These are phyloP conservation scores for Neocloeon triangulifer DNA, from an alignment of 1,140 invertebrate species.

Conservation along the genomic window DNA sequence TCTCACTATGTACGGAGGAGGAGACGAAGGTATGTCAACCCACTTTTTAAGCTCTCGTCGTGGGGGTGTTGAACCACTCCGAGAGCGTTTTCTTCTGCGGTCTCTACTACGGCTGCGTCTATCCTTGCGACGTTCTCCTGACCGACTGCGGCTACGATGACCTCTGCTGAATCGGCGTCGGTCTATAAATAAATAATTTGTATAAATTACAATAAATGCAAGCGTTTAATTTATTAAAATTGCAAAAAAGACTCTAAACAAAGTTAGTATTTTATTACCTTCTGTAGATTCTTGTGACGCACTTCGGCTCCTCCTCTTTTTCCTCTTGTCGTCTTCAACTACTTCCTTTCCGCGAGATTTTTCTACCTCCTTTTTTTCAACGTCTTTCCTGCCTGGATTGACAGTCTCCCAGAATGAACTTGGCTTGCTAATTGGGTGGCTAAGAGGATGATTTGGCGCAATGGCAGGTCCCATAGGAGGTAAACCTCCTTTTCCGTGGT, in stretches of 20 bases:
- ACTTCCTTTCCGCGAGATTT: conserved; percentile 8
- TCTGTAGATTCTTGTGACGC: conserved; percentile 21
- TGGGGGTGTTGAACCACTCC: conserved; percentile 1
- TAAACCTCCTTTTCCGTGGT: conserved; percentile 26
- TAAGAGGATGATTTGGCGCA: too few species aligned
- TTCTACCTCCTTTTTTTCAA: conserved; percentile 11
- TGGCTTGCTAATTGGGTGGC: conserved; percentile 14
- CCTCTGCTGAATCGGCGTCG: too few species aligned
- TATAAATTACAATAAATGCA: too few species aligned
- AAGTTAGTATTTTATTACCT: conserved; percentile 19
- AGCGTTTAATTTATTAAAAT: too few species aligned
- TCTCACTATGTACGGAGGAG: conserved; percentile 8
- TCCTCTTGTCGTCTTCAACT: conserved; percentile 13
- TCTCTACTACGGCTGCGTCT: conserved; percentile 2
- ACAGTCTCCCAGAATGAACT: conserved; percentile 13
- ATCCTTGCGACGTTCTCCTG: conserved; percentile 13
- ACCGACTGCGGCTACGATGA: conserved; percentile 9
- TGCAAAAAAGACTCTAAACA: too few species aligned
- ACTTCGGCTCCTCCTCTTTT: conserved; percentile 18
- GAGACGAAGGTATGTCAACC: conserved; percentile 10
- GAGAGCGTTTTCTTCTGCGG: conserved; percentile 8
- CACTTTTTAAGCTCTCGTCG: too few species aligned
- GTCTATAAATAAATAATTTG: too few species aligned
- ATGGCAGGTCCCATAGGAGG: too few species aligned
- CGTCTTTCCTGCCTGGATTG: conserved; percentile 10